These are phyloP conservation scores for Napeogenes sylphis DNA, from an alignment of 2,888 invertebrate genomes.

Conservation along the genomic window DNA sequence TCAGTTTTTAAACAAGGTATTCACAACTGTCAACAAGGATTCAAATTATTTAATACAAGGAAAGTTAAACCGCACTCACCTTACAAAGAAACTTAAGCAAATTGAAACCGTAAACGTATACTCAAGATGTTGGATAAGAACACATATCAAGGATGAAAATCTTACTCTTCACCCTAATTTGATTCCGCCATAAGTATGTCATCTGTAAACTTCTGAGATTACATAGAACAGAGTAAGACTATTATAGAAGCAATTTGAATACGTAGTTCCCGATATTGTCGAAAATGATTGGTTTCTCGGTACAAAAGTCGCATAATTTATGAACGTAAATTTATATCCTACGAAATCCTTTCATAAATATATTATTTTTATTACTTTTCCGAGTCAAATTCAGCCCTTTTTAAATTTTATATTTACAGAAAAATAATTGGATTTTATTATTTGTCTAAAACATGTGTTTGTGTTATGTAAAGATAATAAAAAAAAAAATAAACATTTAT, in stretches of 20 bases:
- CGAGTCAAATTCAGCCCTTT: no score
- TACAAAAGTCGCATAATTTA: no score
- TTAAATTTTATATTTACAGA: no score
- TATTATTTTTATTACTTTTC: no score
- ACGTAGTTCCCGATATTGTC: background rate
- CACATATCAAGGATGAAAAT: conserved; percentile 30
- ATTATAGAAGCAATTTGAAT: conserved; percentile 8
- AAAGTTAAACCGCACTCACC: background rate
- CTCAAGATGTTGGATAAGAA: conserved; percentile 24
- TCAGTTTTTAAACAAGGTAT: background rate
- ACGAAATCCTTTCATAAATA: no score
- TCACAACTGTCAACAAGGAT: background rate
- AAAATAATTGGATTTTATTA: no score
- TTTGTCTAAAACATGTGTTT: no score
- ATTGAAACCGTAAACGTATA: conserved; percentile 26
- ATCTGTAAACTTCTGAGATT: conserved; percentile 33
- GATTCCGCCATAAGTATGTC: conserved; percentile 33
- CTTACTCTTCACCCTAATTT: conserved; percentile 33
- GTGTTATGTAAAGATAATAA: no score
- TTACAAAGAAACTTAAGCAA: conserved; percentile 18
- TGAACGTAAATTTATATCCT: no score
- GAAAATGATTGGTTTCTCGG: no score
- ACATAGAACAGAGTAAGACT: conserved; percentile 24
- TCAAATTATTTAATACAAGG: conserved; percentile 1
- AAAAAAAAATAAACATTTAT: no score